Percentiles rank a stretch among this genome's conserved stretches.
phyloP scores from a whole-genome alignment of 1,140 invertebrate genomes.

The Lerema accius region DNA sequence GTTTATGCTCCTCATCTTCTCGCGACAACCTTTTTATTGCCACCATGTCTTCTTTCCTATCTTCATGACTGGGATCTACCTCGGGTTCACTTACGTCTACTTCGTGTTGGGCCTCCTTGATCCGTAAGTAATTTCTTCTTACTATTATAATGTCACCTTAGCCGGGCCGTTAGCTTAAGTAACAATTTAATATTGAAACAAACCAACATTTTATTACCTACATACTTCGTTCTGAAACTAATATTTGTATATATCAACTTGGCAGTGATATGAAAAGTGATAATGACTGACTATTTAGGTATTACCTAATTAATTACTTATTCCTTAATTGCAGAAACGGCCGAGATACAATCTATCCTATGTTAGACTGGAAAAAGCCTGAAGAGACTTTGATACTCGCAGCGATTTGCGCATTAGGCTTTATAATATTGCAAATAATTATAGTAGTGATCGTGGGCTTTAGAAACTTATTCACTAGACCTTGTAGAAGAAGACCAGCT shows the following conservation, averaged over 20 bases:
- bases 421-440: constrained; percentile 56
- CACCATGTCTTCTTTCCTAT: constrained; percentile 87
- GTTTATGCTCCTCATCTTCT: constrained; percentile 87
- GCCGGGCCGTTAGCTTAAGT: too few relatives aligned
- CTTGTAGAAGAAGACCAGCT: constrained; percentile 38
- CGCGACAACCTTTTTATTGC: constrained; percentile 86
- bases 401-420: constrained; percentile 41
- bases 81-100: constrained; percentile 88
- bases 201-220: too few relatives aligned
- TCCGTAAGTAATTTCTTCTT: constrained; percentile 72
- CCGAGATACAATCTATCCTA: constrained; percentile 62
- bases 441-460: constrained; percentile 42
- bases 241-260: too few relatives aligned
- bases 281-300: constrained; percentile 1
- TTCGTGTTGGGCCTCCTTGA: constrained; percentile 88
- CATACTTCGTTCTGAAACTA: too few relatives aligned
- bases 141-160: background rate
- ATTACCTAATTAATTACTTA: constrained; percentile 2
- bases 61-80: constrained; percentile 84
- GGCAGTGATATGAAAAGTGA: too few relatives aligned
- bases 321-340: constrained; percentile 57
- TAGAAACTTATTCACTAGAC: constrained; percentile 49
- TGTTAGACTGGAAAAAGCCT: constrained; percentile 67
- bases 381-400: constrained; percentile 43
- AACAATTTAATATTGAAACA: too few relatives aligned